Evolutionary conservation across 2,113 vertebrate genomes (phyloP), one percentile per base, ranked within the genome.

Genomic region (Pelmatolapia mariae): DNA sequence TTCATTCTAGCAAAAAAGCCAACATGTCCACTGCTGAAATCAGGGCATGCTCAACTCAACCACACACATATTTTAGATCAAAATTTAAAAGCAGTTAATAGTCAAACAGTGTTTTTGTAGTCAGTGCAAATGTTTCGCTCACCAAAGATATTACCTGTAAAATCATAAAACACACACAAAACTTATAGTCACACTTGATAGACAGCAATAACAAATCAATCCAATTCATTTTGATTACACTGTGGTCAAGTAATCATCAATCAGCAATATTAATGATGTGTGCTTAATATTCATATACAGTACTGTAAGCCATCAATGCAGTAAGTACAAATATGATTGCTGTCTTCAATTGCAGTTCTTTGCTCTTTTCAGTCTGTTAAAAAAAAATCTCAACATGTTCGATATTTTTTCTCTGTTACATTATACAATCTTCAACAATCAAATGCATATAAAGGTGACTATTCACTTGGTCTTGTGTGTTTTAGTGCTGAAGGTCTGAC

Each of bases 41-140:
- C 68, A 73, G 40, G 68, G 6, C 40, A 47, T 73, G 68, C 22
- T 73, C 24, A 73, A 47, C 68, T 73, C 68, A 47, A 47, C 68
- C 2, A 43, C 9, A 73, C 3, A 47, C 15, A 47, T 45, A 76
- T 76, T 38, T 76, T 18, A 29, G 3, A 11, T 76, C 6, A 76
- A 29, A 76, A 76, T 47, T 29, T 76, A 29, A 47, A 76, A 18
- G 16, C 3, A 61, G 16, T 1, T 12, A 29, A 3, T n/a, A 66
- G 18, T 38, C 61, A 66, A 38, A n/a, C 24, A 31, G n/a, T 43
- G 52, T 40, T 11, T 63, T 63, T n/a, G 50, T 1, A 45, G 12
- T 38, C 24, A 5, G 3, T 36, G 31, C 18, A 36, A 63, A 63
- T 33, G 71, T 45, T 29, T 26, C 10, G 3, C 31, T n/a, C 18